phyloP scores from a whole-genome alignment of 2,113 vertebrate genomes.

The Neogale vison region DNA sequence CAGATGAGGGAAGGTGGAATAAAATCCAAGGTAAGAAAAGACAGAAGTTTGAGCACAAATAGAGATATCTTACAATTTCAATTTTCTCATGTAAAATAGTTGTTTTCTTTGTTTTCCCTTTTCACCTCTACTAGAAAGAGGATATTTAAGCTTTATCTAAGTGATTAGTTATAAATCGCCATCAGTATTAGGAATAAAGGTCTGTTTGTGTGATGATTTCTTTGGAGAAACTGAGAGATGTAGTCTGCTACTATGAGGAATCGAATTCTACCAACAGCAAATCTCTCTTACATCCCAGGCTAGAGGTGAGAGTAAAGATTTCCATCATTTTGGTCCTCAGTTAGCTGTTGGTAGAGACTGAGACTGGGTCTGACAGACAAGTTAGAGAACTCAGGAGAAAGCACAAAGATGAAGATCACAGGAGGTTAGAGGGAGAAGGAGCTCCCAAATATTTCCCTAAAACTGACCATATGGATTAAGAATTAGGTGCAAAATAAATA shows the following conservation, averaged over 20 bases:
- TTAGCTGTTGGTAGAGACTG: neutral
- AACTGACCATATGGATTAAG: neutral
- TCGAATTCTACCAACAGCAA: neutral
- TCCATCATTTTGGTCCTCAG: neutral
- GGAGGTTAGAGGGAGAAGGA: neutral
- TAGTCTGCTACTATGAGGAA: neutral
- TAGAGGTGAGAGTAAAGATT: neutral
- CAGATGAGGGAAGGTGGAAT: neutral
- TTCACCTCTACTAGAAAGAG: neutral
- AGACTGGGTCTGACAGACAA: neutral
- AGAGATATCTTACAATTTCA: neutral
- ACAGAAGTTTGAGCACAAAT: neutral
- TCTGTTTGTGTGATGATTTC: neutral
- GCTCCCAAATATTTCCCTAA: neutral
- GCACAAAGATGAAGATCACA: neutral
- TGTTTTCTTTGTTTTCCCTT: neutral
- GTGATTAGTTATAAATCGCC: neutral
- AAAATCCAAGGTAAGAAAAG: neutral
- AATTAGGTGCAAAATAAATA: constrained; percentile 4
- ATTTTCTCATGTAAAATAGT: neutral
- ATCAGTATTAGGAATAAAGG: neutral
- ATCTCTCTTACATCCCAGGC: neutral
- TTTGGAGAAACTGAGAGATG: neutral
- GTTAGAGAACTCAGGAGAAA: neutral
- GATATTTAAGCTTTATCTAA: neutral